Conservation (phyloP, 1,140 invertebrate genomes). For the Cydia fagiglandana region DNA sequence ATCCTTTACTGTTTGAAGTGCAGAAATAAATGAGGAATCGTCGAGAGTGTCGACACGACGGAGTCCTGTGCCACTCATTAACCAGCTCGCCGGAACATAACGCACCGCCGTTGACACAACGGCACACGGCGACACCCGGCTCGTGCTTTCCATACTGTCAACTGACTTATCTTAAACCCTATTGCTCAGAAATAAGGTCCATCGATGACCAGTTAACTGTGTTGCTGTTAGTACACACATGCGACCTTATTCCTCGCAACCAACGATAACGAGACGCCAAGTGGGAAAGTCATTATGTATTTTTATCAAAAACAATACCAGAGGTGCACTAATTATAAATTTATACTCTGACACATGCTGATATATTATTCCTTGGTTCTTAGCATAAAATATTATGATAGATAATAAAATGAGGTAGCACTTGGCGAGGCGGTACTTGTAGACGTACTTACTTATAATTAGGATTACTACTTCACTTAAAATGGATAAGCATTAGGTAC, state of each 20-base stretch:
- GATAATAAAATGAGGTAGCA: constrained; percentile 22
- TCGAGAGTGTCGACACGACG: constrained; percentile 18
- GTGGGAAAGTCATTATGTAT: constrained; percentile 30
- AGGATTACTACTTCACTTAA: neutral
- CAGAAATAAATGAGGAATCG: constrained; percentile 12
- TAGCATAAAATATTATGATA: constrained; percentile 17
- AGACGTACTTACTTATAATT: neutral
- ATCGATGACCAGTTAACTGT: neutral
- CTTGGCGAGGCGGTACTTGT: neutral
- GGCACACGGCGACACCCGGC: neutral
- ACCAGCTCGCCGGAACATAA: constrained; percentile 12
- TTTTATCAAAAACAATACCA: constrained; percentile 32
- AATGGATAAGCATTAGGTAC: neutral
- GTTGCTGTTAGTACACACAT: neutral
- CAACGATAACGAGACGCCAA: constrained; percentile 22
- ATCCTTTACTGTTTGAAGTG: neutral
- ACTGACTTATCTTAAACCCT: neutral
- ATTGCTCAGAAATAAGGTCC: neutral
- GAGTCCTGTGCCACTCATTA: constrained; percentile 16
- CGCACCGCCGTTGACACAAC: neutral
- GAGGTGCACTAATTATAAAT: constrained; percentile 27
- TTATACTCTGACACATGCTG: constrained; percentile 24
- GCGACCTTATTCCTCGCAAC: neutral
- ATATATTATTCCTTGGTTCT: constrained; percentile 13
- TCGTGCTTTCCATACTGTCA: neutral